Evolutionary conservation across 2,888 invertebrate genomes (phyloP).

Genomic region (Ormyrus pomaceus): DNA sequence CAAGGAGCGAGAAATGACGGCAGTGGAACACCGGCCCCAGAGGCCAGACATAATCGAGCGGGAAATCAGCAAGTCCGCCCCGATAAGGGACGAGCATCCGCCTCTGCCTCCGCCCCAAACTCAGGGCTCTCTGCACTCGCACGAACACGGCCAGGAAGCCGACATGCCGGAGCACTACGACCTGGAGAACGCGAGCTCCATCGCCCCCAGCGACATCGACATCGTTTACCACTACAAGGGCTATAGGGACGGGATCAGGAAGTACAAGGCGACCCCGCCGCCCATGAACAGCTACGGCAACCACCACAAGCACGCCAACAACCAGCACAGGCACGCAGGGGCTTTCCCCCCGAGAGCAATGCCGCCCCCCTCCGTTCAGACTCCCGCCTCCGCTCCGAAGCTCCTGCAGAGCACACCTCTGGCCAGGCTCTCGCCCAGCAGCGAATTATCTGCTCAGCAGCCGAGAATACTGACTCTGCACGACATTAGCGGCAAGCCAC

Average conservation of each 20-base stretch:
- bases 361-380: constrained; percentile 82
- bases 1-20: constrained; percentile 88
- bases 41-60: constrained; percentile 96
- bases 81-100: constrained; percentile 87
- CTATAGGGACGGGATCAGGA: constrained; percentile 91
- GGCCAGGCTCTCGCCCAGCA: constrained; percentile 93
- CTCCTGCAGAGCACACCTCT: constrained; percentile 93
- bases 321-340: constrained; percentile 81
- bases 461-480: constrained; percentile 94
- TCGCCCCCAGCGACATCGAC: constrained; percentile 98
- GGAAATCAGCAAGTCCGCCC: constrained; percentile 90
- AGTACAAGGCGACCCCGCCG: constrained; percentile 92
- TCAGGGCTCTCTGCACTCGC: constrained; percentile 83
- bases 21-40: constrained; percentile 86
- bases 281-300: constrained; percentile 86
- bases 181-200: constrained; percentile 97
- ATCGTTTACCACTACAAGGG: constrained; percentile 98
- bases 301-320: constrained; percentile 82
- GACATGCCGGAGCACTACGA: constrained; percentile 96
- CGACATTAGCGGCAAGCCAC: constrained; percentile 94
- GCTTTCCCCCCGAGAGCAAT: constrained; percentile 84
- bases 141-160: constrained; percentile 84
- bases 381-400: constrained; percentile 78
- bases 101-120: constrained; percentile 84
- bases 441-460: constrained; percentile 93